A percentile compares a stretch with the other conserved stretches of the same genome.
Evolutionary conservation across 1,140 invertebrate species (phyloP).

Genomic region (Drosophila serrata): DNA sequence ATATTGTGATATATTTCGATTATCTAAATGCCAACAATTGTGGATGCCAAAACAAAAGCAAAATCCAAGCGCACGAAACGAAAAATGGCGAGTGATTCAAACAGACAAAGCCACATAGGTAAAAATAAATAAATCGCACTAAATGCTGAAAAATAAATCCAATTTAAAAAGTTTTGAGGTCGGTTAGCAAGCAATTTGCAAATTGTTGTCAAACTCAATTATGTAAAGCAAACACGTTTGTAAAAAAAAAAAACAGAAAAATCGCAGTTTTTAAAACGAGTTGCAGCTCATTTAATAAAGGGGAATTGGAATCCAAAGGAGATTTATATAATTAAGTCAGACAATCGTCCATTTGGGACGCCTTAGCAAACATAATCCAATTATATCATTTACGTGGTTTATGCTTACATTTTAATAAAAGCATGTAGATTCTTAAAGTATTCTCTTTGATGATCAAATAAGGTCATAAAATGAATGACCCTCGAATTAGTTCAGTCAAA

Average conservation of each 20-base stretch:
- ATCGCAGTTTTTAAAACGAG: conserved; percentile 2
- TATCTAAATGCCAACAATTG: conserved; percentile 52
- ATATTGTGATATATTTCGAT: conserved; percentile 63
- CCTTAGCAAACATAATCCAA: not conserved
- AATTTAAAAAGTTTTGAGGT: conserved; percentile 50
- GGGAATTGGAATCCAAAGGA: not conserved
- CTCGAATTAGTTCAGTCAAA: no score
- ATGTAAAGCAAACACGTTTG: conserved; percentile 33
- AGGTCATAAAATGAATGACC: not conserved
- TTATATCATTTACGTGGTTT: not conserved
- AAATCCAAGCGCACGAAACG: conserved; percentile 29
- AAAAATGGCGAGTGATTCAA: conserved; percentile 37
- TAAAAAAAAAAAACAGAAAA: conserved; percentile 1
- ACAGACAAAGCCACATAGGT: conserved; percentile 24
- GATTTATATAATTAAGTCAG: conserved; percentile 1
- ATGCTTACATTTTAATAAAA: not conserved
- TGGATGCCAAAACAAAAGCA: conserved; percentile 27
- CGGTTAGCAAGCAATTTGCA: conserved; percentile 56
- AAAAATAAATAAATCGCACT: conserved; percentile 45
- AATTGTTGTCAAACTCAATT: conserved; percentile 74
- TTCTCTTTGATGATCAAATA: not conserved
- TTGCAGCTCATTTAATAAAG: conserved; percentile 1
- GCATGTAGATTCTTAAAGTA: not conserved
- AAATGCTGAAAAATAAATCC: conserved; percentile 50
- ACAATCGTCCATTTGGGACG: not conserved